phyloP scores from a whole-genome alignment of 1,140 invertebrate genomes.

The Lucilia sericata region DNA sequence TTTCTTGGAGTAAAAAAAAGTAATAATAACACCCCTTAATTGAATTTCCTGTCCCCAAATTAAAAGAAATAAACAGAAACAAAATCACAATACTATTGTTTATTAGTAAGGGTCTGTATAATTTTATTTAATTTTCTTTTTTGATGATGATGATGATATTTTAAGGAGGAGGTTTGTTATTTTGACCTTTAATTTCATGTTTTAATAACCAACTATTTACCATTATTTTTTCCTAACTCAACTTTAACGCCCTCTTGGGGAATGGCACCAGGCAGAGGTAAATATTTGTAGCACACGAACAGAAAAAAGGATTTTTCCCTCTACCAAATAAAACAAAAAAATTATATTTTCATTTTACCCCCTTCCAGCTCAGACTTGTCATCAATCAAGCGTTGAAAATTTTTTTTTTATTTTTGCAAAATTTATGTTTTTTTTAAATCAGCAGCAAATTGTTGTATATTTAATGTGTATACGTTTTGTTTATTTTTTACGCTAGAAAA shows the following conservation, averaged over 20 bases:
- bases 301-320: not conserved
- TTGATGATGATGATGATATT: constrained; percentile 1
- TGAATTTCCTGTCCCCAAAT: constrained; percentile 39
- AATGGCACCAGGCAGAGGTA: not conserved
- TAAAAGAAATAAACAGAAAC: constrained; percentile 22
- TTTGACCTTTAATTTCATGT: constrained; percentile 44
- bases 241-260: not conserved
- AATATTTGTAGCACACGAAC: not conserved
- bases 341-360: not conserved
- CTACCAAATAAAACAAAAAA: not conserved
- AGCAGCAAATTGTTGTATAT: not conserved
- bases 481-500: constrained; percentile 20
- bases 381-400: constrained; percentile 41
- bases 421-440: not conserved
- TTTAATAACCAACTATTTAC: constrained; percentile 41
- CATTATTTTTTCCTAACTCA: not conserved
- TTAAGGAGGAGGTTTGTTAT: constrained; percentile 27
- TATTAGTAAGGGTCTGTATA: constrained; percentile 22
- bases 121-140: not conserved
- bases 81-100: constrained; percentile 34
- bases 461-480: not conserved
- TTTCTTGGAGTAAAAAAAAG: not conserved
- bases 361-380: not conserved
- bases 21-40: constrained; percentile 32
- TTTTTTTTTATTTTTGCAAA: not conserved